These are phyloP conservation scores for Misgurnus anguillicaudatus DNA, from an alignment of 2,113 vertebrate species.

Conservation along the genomic window DNA sequence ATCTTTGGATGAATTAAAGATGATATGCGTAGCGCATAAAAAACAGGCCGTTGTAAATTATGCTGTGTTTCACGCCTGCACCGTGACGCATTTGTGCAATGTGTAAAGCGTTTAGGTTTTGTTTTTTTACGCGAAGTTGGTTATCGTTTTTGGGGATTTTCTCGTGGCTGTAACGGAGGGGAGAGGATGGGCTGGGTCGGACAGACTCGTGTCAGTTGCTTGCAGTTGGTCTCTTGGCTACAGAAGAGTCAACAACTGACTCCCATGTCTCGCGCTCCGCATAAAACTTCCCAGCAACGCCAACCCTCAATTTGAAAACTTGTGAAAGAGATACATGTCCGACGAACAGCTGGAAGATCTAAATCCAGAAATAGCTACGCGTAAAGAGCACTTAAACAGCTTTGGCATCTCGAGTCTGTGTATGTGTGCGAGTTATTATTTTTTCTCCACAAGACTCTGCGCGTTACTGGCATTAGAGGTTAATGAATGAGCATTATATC, in stretches of 20 bases:
- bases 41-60: background rate
- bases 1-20: background rate
- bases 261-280: slow-evolving; percentile 52
- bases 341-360: slow-evolving; percentile 86
- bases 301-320: slow-evolving; percentile 72
- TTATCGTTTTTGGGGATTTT: slow-evolving; percentile 31
- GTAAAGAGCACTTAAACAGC: slow-evolving; percentile 51
- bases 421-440: background rate
- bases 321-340: slow-evolving; percentile 73
- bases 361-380: slow-evolving; percentile 79
- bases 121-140: background rate
- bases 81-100: background rate
- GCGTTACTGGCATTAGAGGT: background rate
- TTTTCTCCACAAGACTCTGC: background rate
- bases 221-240: slow-evolving; percentile 66
- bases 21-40: background rate
- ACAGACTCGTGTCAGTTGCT: slow-evolving; percentile 61
- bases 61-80: slow-evolving; percentile 10
- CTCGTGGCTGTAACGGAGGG: background rate
- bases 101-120: too few relatives aligned
- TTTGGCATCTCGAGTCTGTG: slow-evolving; percentile 40
- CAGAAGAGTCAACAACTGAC: slow-evolving; percentile 73
- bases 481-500: background rate
- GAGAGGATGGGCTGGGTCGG: slow-evolving; percentile 18
- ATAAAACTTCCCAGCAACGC: slow-evolving; percentile 82